Evolutionary conservation across 37 sponge, comb jelly and placozoan species (phyloP), one percentile per base, ranked within the genome.

Genomic region (Theonella swinhoei): DNA sequence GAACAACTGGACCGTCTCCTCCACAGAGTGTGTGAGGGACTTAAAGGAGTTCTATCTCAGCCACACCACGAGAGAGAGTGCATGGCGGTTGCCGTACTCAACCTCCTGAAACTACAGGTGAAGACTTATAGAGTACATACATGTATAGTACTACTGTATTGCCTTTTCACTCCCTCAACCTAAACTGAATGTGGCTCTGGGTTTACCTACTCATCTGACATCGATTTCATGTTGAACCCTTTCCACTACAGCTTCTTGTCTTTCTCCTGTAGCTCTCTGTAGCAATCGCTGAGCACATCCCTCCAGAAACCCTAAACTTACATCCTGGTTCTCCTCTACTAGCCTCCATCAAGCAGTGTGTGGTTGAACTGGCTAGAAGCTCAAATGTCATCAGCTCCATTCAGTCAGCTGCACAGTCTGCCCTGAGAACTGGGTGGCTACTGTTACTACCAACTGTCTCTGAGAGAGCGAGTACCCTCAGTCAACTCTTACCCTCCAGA

Each of bases 371-470:
- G 42, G 93, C 98, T 29, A 70, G 95, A 36, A 84, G 62, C n/a
- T 36, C 80, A 17, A 87, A 91, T 32, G 87, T 89, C 25, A 62
- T 90, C 22, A 20, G 64, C 29, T 76, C 89, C 4, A 94, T 97
- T 11, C 98, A 97, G 84, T 39, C 64, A 25, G 91, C 89, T 19
- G 96, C 98, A 2, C 98, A 97, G 70, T 26, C 24, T 0, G 87
- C 83, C 20, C 92, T 97, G 39, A 68, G 64, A 66, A 77, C 79
- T 72, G 96, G 98, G 41, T 95, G 96, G 98, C 62, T 39, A n/a
- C 35, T 93, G 2, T 82, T 97, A 34, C 72, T 97, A 59, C 93
- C 96, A 36, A 95, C 91, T 41, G 98, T 90, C 60, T 80, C 88
- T 1, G 96, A 95, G 78, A 88, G 96, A 78, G 96, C 96, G 33